These are phyloP conservation scores for Zaprionus lachaisei DNA, from an alignment of 1,140 invertebrate species.

Conservation along the genomic window DNA sequence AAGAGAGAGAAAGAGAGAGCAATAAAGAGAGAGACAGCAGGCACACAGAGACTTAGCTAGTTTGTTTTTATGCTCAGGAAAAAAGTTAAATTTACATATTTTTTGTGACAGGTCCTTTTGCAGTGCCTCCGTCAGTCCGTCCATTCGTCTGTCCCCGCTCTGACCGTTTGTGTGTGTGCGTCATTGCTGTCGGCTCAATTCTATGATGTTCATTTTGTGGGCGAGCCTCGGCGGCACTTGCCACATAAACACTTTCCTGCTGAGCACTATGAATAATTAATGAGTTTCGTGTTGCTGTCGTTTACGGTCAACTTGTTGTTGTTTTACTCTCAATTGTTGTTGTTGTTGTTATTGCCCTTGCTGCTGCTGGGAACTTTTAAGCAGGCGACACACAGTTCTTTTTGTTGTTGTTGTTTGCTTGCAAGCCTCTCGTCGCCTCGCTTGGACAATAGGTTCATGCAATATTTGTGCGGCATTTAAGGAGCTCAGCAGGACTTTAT, in stretches of 20 bases:
- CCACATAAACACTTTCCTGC: constrained; percentile 77
- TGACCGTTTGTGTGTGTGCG: constrained; percentile 36
- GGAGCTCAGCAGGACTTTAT: constrained; percentile 14
- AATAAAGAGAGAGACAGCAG: constrained; percentile 4
- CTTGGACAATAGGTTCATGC: constrained; percentile 53
- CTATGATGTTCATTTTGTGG: constrained; percentile 63
- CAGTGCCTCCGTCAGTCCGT: background rate
- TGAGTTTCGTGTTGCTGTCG: constrained; percentile 63
- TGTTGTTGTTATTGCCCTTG: constrained; percentile 11
- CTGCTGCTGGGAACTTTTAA: constrained; percentile 35
- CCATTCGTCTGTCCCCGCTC: constrained; percentile 24
- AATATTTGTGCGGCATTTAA: constrained; percentile 65
- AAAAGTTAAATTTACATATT: constrained; percentile 75
- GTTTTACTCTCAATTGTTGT: constrained; percentile 11
- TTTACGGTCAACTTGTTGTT: constrained; percentile 37
- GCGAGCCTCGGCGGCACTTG: constrained; percentile 46
- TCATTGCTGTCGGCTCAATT: constrained; percentile 44
- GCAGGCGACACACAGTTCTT: constrained; percentile 19
- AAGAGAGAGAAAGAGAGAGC: constrained; percentile 3
- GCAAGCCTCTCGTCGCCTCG: constrained; percentile 43
- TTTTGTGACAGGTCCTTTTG: constrained; percentile 3
- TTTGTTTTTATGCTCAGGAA: constrained; percentile 71
- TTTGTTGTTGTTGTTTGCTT: constrained; percentile 22
- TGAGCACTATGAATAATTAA: constrained; percentile 81
- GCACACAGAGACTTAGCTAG: constrained; percentile 51